phyloP scores from a whole-genome alignment of 2,113 vertebrate species.

The Psittacula cyanocephala region DNA sequence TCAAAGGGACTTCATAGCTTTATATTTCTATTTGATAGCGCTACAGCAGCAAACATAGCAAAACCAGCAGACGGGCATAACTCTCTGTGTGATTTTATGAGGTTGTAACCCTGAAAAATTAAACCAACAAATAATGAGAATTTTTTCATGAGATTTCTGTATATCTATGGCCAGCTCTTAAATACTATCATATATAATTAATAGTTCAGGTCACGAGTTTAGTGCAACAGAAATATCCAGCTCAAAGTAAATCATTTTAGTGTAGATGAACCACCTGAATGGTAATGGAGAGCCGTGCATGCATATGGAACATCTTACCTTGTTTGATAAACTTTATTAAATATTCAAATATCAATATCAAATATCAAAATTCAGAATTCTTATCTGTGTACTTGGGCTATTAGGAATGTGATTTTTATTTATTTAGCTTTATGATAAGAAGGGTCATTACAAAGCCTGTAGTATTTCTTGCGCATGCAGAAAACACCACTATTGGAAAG shows the following conservation, averaged over 20 bases:
- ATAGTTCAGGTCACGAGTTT: background rate
- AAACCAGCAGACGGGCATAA: background rate
- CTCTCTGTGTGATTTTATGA: background rate
- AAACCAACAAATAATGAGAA: background rate
- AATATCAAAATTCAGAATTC: background rate
- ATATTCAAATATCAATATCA: background rate
- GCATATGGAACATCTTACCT: rapidly evolving
- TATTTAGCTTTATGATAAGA: background rate
- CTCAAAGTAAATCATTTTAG: background rate
- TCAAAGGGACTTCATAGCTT: background rate
- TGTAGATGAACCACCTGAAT: background rate
- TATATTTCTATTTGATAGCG: background rate
- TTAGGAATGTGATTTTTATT: background rate
- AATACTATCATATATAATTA: background rate
- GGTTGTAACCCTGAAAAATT: background rate
- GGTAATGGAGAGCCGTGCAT: background rate
- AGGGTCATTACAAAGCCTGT: background rate
- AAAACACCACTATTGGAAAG: background rate
- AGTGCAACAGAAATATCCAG: background rate
- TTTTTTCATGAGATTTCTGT: background rate
- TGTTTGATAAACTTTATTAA: background rate
- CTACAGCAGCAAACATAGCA: background rate
- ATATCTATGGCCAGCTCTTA: background rate
- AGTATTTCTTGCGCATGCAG: background rate
- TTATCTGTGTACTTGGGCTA: background rate